These are phyloP conservation scores for Mugil cephalus DNA, from an alignment of 2,113 vertebrate genomes.

Conservation along the genomic window DNA sequence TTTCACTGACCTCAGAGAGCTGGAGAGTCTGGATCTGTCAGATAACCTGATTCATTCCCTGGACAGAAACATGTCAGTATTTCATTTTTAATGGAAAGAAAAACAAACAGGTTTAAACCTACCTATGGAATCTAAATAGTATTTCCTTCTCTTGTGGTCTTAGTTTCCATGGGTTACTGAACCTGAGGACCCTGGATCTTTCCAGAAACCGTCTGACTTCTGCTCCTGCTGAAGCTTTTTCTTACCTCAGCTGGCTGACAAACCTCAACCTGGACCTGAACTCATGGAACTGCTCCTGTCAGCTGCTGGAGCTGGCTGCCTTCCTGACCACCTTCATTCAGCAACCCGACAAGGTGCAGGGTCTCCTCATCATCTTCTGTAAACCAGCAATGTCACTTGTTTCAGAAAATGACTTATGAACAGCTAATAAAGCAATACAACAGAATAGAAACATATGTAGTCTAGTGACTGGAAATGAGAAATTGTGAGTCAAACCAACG, in stretches of 20 bases:
- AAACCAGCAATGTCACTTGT: not conserved
- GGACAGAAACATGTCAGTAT: conserved; percentile 68
- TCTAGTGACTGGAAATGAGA: not conserved
- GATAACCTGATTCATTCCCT: conserved; percentile 84
- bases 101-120: no score
- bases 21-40: conserved; percentile 86
- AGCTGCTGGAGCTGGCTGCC: conserved; percentile 76
- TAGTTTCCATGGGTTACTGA: conserved; percentile 77
- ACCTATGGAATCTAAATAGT: not conserved
- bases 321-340: conserved; percentile 83
- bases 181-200: conserved; percentile 82
- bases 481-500: not conserved
- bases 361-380: not conserved
- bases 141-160: conserved; percentile 1
- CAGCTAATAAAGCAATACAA: not conserved
- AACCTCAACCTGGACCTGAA: conserved; percentile 84
- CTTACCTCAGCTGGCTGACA: conserved; percentile 80
- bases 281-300: conserved; percentile 86
- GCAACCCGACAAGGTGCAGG: conserved; percentile 70
- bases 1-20: conserved; percentile 67
- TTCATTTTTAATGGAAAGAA: not conserved
- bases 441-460: not conserved
- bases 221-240: conserved; percentile 79
- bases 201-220: conserved; percentile 84
- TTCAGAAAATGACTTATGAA: not conserved